phyloP scores from a whole-genome alignment of 2,797 vertebrate species.

The Linurgus olivaceus region DNA sequence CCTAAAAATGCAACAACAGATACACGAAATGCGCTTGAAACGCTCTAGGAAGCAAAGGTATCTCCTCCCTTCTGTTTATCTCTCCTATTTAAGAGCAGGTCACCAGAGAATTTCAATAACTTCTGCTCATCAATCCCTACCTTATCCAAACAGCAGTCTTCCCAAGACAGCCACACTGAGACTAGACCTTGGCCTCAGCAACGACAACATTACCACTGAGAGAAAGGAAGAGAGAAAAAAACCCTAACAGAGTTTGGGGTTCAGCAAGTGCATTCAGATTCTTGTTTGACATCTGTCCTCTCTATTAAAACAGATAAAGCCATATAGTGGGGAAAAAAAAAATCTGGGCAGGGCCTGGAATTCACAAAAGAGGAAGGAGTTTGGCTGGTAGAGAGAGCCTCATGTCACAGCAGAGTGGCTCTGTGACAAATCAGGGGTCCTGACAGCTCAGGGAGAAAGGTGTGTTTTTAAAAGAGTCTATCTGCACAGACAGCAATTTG shows the following conservation, averaged over 20 bases:
- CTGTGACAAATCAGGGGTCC: background rate
- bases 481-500: background rate
- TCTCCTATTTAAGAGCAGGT: background rate
- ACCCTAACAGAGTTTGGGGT: background rate
- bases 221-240: background rate
- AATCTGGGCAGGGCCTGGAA: background rate
- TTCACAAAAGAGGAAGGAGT: background rate
- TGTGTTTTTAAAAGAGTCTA: background rate
- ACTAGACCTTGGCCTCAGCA: background rate
- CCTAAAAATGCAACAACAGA: background rate
- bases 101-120: background rate
- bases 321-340: too few species aligned
- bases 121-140: background rate
- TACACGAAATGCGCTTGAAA: background rate
- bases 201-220: background rate
- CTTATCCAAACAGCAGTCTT: background rate
- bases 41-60: background rate
- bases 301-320: background rate
- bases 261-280: background rate
- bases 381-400: background rate
- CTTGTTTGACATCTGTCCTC: background rate
- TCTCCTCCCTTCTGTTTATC: background rate
- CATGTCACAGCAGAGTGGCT: background rate
- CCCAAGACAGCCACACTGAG: background rate
- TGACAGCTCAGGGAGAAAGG: background rate